Evolutionary conservation across 1,140 invertebrate species (phyloP).

Genomic region (Drosophila pachea): DNA sequence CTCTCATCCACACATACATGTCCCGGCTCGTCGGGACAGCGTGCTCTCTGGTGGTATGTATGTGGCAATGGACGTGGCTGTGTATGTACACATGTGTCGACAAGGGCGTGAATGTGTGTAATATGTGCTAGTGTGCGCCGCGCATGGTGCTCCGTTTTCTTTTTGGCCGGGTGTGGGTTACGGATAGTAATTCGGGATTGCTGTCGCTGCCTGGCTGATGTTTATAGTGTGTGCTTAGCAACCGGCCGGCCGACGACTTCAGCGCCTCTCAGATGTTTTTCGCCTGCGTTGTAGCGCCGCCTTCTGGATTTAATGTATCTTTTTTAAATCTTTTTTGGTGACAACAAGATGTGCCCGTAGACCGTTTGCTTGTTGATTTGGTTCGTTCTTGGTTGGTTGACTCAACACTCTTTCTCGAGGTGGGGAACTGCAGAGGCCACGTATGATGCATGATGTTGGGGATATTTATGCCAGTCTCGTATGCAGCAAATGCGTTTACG

Average conservation of each 20-base stretch:
- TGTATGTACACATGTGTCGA: slow-evolving; percentile 20
- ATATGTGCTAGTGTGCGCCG: slow-evolving; percentile 24
- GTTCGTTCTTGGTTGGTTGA: slow-evolving; percentile 16
- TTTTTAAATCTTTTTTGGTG: slow-evolving; percentile 18
- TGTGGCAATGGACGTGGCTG: slow-evolving; percentile 12
- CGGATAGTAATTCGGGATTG: slow-evolving; percentile 3
- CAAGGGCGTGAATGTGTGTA: slow-evolving; percentile 21
- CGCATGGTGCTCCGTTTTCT: slow-evolving; percentile 42
- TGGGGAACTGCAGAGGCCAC: slow-evolving; percentile 74
- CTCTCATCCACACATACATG: slow-evolving; percentile 17
- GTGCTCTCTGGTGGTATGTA: slow-evolving; percentile 33
- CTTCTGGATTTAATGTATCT: slow-evolving; percentile 30
- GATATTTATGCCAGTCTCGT: slow-evolving; percentile 60
- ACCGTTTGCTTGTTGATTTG: slow-evolving; percentile 37
- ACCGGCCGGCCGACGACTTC: slow-evolving; percentile 49
- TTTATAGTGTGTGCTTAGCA: slow-evolving; percentile 50
- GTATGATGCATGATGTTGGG: slow-evolving; percentile 78
- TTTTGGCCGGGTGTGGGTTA: neutral
- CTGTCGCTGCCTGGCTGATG: slow-evolving; percentile 53
- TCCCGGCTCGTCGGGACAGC: slow-evolving; percentile 12
- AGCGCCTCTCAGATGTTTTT: slow-evolving; percentile 41
- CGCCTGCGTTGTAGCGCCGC: slow-evolving; percentile 54
- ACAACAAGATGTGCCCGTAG: slow-evolving; percentile 26
- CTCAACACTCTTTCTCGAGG: slow-evolving; percentile 60
- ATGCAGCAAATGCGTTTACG: slow-evolving; percentile 37